A percentile compares a stretch with the other conserved stretches of the same genome.
phyloP scores from a whole-genome alignment of 2,888 invertebrate genomes.

The Melitaea athalia region DNA sequence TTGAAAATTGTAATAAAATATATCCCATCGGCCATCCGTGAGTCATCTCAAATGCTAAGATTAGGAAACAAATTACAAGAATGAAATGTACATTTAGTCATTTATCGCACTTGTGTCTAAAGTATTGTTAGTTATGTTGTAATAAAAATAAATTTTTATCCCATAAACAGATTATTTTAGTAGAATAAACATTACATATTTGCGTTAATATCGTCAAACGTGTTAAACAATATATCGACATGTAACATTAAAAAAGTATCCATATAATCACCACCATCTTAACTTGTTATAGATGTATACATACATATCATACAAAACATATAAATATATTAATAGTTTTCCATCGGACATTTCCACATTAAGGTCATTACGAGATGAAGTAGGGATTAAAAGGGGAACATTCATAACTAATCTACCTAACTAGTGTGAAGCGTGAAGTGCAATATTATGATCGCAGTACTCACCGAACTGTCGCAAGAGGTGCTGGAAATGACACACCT shows the following conservation, averaged over 20 bases:
- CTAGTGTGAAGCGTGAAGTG: constrained; percentile 44
- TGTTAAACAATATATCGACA: neutral
- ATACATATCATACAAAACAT: neutral
- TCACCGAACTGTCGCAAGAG: constrained; percentile 81
- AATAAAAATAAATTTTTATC: neutral
- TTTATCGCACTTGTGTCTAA: neutral
- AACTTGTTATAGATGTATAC: neutral
- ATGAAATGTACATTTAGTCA: neutral
- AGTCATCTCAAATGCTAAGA: constrained; percentile 14
- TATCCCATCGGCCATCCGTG: neutral
- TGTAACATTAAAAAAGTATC: neutral
- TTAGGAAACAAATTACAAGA: constrained; percentile 7
- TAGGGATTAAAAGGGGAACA: constrained; percentile 22
- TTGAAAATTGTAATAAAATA: too few species aligned
- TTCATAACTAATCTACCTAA: constrained; percentile 20
- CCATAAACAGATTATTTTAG: neutral
- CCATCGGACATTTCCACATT: constrained; percentile 11
- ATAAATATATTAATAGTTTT: neutral
- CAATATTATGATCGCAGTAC: constrained; percentile 57
- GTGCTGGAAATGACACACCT: constrained; percentile 83
- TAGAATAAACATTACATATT: neutral
- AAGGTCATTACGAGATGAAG: constrained; percentile 22
- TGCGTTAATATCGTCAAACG: too few species aligned
- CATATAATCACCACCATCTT: too few species aligned
- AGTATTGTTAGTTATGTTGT: constrained; percentile 2